These are phyloP conservation scores for Porites rus DNA, from an alignment of 92 coral and sea anemone species.

Conservation along the genomic window DNA sequence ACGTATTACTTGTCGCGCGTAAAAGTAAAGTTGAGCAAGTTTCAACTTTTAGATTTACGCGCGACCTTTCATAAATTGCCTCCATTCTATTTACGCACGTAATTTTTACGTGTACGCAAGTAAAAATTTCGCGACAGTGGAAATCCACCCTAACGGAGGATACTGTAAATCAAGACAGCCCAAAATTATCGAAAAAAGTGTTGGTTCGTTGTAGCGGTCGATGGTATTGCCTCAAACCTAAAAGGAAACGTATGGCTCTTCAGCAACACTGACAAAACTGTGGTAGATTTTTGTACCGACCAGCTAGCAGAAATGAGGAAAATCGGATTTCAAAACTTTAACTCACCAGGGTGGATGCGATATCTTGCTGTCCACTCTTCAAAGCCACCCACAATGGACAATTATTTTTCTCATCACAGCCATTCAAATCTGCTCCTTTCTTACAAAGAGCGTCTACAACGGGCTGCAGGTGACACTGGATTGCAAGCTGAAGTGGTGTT, in stretches of 20 bases:
- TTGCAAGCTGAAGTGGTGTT: slow-evolving; percentile 92
- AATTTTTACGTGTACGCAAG: too few species aligned
- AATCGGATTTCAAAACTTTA: neutral
- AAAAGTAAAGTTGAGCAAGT: too few species aligned
- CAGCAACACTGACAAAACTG: neutral
- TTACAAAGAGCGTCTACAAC: slow-evolving; percentile 91
- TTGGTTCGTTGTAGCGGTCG: too few species aligned
- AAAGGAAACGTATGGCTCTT: neutral
- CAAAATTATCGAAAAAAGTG: too few species aligned
- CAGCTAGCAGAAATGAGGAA: too few species aligned
- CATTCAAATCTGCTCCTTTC: slow-evolving; percentile 79
- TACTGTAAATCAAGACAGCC: too few species aligned
- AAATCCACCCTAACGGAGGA: too few species aligned
- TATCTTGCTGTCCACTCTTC: slow-evolving; percentile 86
- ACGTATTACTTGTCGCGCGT: too few species aligned
- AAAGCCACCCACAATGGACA: slow-evolving; percentile 97
- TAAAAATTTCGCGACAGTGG: too few species aligned
- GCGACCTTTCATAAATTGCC: too few species aligned
- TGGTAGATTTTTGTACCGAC: neutral
- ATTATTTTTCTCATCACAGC: slow-evolving; percentile 86
- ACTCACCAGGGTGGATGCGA: slow-evolving; percentile 92
- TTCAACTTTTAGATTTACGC: too few species aligned
- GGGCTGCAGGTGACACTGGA: slow-evolving; percentile 91
- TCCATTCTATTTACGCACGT: too few species aligned
- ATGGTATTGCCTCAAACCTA: neutral